Percentiles rank a stretch among this genome's conserved stretches.
Evolutionary conservation across 2,113 vertebrate species (phyloP).

Genomic region (Carettochelys insculpta): DNA sequence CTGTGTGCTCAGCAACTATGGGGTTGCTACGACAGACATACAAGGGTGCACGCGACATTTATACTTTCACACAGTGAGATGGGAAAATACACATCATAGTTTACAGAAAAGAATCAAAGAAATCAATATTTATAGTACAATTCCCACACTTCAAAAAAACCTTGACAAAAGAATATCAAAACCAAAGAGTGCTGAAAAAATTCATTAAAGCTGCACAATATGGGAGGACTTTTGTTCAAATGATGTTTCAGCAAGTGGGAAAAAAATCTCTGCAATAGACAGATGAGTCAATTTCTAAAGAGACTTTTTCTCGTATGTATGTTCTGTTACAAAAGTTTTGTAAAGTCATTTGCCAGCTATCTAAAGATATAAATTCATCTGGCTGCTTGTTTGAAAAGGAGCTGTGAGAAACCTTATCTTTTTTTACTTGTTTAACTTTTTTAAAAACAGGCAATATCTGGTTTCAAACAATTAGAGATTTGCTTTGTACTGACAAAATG

Average conservation of each 20-base stretch:
- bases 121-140: background rate
- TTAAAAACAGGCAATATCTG: constrained; percentile 43
- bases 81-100: background rate
- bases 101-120: background rate
- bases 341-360: constrained; percentile 35
- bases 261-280: background rate
- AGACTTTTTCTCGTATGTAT: background rate
- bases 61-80: background rate
- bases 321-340: background rate
- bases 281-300: background rate
- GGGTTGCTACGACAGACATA: background rate
- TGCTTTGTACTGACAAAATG: constrained; percentile 16
- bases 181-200: background rate
- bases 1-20: background rate
- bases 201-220: background rate
- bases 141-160: background rate
- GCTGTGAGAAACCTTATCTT: constrained; percentile 38
- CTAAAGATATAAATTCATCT: constrained; percentile 31
- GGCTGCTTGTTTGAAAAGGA: constrained; percentile 43
- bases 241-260: background rate
- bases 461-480: constrained; percentile 52
- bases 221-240: background rate
- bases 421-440: constrained; percentile 44
- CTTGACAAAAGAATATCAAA: background rate
- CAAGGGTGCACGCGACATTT: background rate